These are phyloP conservation scores for Strix aluco DNA, from an alignment of 2,113 vertebrate species.

Conservation along the genomic window DNA sequence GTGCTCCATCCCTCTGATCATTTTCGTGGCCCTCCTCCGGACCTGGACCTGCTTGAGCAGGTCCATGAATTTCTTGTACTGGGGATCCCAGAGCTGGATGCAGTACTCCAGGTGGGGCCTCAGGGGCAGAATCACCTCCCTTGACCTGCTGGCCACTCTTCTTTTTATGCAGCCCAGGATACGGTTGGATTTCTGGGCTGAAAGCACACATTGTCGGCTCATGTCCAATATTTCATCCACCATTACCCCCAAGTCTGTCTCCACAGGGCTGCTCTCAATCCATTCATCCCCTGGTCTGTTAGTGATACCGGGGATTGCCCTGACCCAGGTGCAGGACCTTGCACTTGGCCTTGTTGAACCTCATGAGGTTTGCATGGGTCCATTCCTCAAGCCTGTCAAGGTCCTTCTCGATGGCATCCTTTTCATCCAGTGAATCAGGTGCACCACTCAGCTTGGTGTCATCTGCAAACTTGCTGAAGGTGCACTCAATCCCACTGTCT, in stretches of 20 bases:
- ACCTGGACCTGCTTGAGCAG: background rate
- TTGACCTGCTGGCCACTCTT: fast-evolving
- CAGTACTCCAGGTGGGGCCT: background rate
- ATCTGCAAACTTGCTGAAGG: background rate
- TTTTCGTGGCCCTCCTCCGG: background rate
- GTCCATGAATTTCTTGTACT: background rate
- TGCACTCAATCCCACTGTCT: background rate
- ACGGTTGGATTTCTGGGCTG: background rate
- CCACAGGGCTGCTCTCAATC: fast-evolving
- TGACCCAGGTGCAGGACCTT: background rate
- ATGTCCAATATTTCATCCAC: background rate
- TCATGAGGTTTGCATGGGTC: background rate
- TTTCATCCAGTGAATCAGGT: background rate
- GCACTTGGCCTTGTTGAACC: background rate
- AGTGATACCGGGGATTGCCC: background rate
- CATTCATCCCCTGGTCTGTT: background rate
- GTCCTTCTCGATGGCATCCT: background rate
- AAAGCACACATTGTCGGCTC: fast-evolving
- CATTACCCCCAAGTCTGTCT: background rate
- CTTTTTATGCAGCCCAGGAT: background rate
- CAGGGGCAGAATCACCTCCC: background rate
- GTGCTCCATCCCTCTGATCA: background rate
- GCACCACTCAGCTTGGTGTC: background rate
- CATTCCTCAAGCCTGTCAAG: background rate
- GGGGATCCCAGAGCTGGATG: fast-evolving